Percentiles rank a stretch among this genome's conserved stretches.
Evolutionary conservation across 2,113 vertebrate species (phyloP).

Genomic region (Agapornis roseicollis): DNA sequence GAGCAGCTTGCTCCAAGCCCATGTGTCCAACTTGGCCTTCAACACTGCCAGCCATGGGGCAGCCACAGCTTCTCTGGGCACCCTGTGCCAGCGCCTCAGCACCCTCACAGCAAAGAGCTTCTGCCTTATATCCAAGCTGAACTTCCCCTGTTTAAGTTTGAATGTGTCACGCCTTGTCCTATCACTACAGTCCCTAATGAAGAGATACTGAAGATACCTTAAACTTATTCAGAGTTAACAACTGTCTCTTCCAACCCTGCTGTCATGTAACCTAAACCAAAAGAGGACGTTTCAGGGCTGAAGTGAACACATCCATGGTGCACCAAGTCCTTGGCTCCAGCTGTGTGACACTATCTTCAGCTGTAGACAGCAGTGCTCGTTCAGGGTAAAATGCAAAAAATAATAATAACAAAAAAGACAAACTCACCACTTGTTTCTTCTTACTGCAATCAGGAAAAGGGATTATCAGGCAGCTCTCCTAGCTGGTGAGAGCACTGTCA

Average conservation of each 20-base stretch:
- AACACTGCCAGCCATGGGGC: too few relatives aligned
- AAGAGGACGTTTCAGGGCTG: neutral
- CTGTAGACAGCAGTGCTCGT: neutral
- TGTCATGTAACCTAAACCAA: neutral
- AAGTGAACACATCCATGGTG: neutral
- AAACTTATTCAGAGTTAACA: neutral
- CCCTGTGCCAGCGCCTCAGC: too few relatives aligned
- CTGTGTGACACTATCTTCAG: neutral
- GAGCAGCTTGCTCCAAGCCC: too few relatives aligned
- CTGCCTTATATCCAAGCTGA: neutral
- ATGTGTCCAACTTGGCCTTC: too few relatives aligned
- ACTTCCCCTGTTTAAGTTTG: neutral
- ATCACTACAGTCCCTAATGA: neutral
- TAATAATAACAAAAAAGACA: neutral
- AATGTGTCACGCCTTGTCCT: neutral
- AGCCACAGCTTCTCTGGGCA: too few relatives aligned
- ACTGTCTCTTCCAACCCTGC: neutral
- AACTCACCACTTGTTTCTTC: neutral
- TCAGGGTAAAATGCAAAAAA: neutral
- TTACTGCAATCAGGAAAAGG: neutral
- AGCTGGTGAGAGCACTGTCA: too few relatives aligned
- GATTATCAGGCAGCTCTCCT: neutral
- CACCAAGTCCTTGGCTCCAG: neutral
- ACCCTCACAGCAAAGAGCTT: too few relatives aligned
- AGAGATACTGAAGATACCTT: neutral